Base-by-base conservation (phyloP, 1,140 invertebrate genomes). In the Drosophila nigromelanica region DNA sequence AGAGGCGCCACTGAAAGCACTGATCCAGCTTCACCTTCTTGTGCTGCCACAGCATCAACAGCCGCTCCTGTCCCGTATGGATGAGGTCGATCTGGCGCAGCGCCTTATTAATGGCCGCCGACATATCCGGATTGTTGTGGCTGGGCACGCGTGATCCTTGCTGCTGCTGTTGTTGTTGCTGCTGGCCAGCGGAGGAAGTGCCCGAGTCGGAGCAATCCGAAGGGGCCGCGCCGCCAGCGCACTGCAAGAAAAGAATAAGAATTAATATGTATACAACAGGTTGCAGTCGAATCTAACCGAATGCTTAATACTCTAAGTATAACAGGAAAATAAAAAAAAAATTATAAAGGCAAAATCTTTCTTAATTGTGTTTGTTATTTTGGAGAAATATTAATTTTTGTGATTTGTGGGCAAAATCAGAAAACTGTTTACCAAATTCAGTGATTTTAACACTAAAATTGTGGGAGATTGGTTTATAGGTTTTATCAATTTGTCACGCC, bases 21-120 rank as follows among this genome's bases (percentile, higher is more conserved):
- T 99, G 98, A 91, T 99, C 98, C 58, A 99, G 93, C 91, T 98
- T 97, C 60, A 96, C 94, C 91, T 98, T 98, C 90, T 98, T 98
- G 76, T 97, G 96, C 81, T 98, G 96, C 98, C 98, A 99, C 27
- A 98, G 93, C 90, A 98, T 97, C 40, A 98, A 94, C 10, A 99
- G 94, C 83, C 98, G 97, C 83, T 97, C 96, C 81, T 98, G 97
- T 0, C 96, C 96, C 3, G 96, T 95, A 76, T 97, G 96, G 5
- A 98, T 95, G 50, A 96, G 95, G 77, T 98, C 96, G 39, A 98
- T 93, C 78, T 97, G 94, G 69, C 96, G 94, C 62, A 97, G 92
- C 30, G 96, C 95, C 75, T 96, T 92, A 27, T 94, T 94, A 2
- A 95, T 94, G 10, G 94, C 87, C 3, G 94, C 94, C 70, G 94